Evolutionary conservation across 2,888 invertebrate genomes (phyloP), one percentile per base, ranked within the genome.

Genomic region (Antheraea assamensis): DNA sequence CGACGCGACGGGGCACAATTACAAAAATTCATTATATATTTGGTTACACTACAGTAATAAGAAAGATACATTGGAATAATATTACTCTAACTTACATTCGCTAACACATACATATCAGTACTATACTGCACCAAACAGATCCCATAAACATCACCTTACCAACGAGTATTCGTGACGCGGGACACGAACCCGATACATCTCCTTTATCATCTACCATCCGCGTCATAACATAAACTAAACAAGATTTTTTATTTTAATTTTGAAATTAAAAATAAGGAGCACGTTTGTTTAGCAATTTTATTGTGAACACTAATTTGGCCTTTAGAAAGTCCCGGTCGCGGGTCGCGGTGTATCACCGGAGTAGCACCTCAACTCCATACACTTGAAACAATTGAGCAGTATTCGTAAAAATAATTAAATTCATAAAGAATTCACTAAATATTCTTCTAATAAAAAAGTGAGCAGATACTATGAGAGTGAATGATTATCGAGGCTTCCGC

Each of bases 401-500:
- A 76, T 74, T 80, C 79, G 75, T 75, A 78, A 76, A 76, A 78
- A 42, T 70, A 70, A 70, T 76, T 76, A 83, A 78, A 80, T 81
- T 79, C 79, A 72, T 76, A 77, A 73, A 79, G 76, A 78, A 79
- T 61, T 58, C 24, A 42, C 58, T 58, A 70, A 70, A 70, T 73
- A 72, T 78, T 76, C 72, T 76, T 81, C 87, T 87, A 86, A 76
- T 76, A 55, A 82, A 88, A 89, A 88, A 81, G 13, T 89, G 89
- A 89, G 89, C 89, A 88, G 84, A 76, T 76, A 74, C 74, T 72
- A 71, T 76, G 66, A 73, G 72, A 24, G 19, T 71, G 71, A 72
- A n/a, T 55, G 7, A 24, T 24, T 64, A 30, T 10, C 61, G 10
- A 24, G n/a, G n/a, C 58, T 7, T 2, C 21, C 52, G 52, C 19